Evolutionary conservation across 1,140 invertebrate genomes (phyloP).

Genomic region (Tetraneura akinire): DNA sequence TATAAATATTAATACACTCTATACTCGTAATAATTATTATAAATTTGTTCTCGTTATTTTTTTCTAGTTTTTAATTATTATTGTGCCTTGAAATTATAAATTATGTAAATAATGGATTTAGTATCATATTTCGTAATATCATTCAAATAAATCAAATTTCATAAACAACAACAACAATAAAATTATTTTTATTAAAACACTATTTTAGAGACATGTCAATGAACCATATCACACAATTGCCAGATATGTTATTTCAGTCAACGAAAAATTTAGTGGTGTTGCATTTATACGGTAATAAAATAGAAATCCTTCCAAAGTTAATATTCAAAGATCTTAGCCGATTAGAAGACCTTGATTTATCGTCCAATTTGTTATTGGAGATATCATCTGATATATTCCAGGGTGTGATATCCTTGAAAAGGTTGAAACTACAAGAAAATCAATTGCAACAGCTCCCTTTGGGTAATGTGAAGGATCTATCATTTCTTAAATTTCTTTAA

Average conservation of each 20-base stretch:
- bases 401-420: slow-evolving; percentile 66
- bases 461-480: slow-evolving; percentile 46
- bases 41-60: no score
- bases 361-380: slow-evolving; percentile 59
- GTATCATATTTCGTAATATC: no score
- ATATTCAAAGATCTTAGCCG: slow-evolving; percentile 59
- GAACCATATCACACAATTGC: slow-evolving; percentile 69
- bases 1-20: no score
- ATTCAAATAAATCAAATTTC: no score
- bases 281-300: slow-evolving; percentile 61
- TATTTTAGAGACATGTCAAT: slow-evolving; percentile 68
- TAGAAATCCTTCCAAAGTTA: slow-evolving; percentile 58
- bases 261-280: slow-evolving; percentile 59
- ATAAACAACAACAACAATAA: no score
- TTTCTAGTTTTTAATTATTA: no score
- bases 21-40: no score
- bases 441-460: slow-evolving; percentile 64
- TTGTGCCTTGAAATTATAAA: no score
- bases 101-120: no score
- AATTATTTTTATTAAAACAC: no score
- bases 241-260: slow-evolving; percentile 59
- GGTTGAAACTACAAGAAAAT: slow-evolving; percentile 74
- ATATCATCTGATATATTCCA: slow-evolving; percentile 65
- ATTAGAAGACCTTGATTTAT: slow-evolving; percentile 63
- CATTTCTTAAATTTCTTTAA: not conserved